phyloP scores from a whole-genome alignment of 2,797 vertebrate species.

The Coranthus polyacanthus region DNA sequence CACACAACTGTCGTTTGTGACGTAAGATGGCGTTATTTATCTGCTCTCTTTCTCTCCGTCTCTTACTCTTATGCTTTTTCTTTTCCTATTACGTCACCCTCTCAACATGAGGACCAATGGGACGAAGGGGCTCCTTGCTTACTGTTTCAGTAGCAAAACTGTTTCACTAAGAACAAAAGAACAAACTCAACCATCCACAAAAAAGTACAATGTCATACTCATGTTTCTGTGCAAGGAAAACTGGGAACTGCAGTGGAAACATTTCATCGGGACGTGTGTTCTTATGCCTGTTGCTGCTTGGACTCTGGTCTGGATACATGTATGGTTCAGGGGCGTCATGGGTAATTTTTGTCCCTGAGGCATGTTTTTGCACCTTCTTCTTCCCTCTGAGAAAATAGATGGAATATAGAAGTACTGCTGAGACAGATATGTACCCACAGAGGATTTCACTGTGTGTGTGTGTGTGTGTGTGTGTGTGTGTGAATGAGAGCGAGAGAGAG shows the following conservation, averaged over 20 bases:
- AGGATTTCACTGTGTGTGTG: conserved; percentile 48
- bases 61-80: conserved; percentile 31
- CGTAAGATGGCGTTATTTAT: conserved; percentile 26
- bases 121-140: conserved; percentile 80
- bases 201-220: conserved; percentile 40
- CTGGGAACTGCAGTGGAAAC: conserved; percentile 46
- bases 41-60: conserved; percentile 38
- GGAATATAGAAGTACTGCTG: conserved; percentile 43
- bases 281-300: conserved; percentile 61
- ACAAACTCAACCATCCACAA: conserved; percentile 14
- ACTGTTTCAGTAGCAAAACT: conserved; percentile 77
- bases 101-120: conserved; percentile 69
- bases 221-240: conserved; percentile 39
- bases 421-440: conserved; percentile 49
- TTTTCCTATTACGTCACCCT: conserved; percentile 51
- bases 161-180: conserved; percentile 64
- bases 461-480: conserved; percentile 14
- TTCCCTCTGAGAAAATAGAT: conserved; percentile 41
- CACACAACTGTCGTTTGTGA: conserved; percentile 51
- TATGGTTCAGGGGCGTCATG: conserved; percentile 10
- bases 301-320: conserved; percentile 46
- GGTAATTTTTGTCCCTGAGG: conserved; percentile 35
- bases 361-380: conserved; percentile 44
- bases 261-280: conserved; percentile 53
- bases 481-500: not conserved